Percentiles rank a stretch among this genome's conserved stretches.
phyloP scores from a whole-genome alignment of 2,797 vertebrate genomes.

The Anabacerthia variegaticeps region DNA sequence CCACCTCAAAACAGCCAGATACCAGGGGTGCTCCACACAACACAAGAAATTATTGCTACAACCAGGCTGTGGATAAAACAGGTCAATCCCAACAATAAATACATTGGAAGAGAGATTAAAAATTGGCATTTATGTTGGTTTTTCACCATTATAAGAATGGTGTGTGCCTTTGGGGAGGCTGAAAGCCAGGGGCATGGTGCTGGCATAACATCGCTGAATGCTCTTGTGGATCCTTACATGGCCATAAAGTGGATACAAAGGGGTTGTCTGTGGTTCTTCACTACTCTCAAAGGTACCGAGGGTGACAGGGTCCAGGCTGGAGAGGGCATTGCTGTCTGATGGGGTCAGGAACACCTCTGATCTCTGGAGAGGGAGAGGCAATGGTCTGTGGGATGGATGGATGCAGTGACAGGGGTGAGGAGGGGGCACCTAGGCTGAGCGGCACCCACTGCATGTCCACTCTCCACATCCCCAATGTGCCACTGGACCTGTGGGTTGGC shows the following conservation, averaged over 20 bases:
- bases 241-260: fast-evolving
- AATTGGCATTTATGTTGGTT: background rate
- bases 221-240: background rate
- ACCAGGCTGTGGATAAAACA: background rate
- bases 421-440: background rate
- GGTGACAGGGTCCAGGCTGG: background rate
- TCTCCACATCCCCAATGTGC: fast-evolving
- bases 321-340: background rate
- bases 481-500: fast-evolving
- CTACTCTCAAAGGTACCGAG: background rate
- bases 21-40: background rate
- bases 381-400: background rate
- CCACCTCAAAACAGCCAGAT: fast-evolving
- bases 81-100: fast-evolving
- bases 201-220: fast-evolving
- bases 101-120: too few species aligned
- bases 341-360: conserved; percentile 33
- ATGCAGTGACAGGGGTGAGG: background rate
- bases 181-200: background rate
- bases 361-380: conserved; percentile 26
- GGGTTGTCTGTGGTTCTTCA: background rate
- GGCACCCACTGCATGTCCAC: fast-evolving
- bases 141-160: fast-evolving
- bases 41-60: background rate
- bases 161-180: fast-evolving